These are phyloP conservation scores for Rhopilema esculentum DNA, from an alignment of 30 jellyfish, hydroid and myxozoan genomes.

Conservation along the genomic window DNA sequence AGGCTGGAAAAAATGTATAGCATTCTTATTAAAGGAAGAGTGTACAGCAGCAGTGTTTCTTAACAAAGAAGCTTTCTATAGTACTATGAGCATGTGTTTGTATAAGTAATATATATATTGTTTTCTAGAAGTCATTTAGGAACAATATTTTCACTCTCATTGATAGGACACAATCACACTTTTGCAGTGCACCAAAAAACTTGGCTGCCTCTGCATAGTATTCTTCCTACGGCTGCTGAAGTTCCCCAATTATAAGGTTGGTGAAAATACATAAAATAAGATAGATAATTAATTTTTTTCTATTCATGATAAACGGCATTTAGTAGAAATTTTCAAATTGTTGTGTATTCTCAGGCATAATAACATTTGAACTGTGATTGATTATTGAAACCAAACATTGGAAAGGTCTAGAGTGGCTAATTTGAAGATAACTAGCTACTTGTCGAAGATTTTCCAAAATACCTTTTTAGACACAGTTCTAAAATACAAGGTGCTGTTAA, in stretches of 20 bases:
- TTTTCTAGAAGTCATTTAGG: neutral
- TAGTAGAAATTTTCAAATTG: neutral
- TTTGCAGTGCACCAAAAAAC: slow-evolving; percentile 31
- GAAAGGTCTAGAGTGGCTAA: neutral
- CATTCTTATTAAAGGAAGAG: no score
- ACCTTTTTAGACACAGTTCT: neutral
- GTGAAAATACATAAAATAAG: neutral
- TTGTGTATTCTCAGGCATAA: neutral
- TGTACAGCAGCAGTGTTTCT: neutral
- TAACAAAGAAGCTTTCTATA: neutral
- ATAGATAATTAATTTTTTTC: no score
- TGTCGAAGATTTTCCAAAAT: neutral
- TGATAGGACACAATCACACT: slow-evolving; percentile 33
- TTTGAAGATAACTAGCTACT: neutral
- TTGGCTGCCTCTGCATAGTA: slow-evolving; percentile 63
- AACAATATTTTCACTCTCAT: neutral
- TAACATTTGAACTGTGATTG: neutral
- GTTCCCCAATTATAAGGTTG: slow-evolving; percentile 50
- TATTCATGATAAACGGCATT: neutral
- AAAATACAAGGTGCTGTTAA: neutral
- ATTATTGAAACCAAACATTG: neutral
- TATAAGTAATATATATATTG: neutral
- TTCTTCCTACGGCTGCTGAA: slow-evolving; percentile 24
- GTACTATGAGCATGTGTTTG: neutral
- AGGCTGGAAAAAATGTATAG: no score